Evolutionary conservation across 37 sponge, comb jelly and placozoan species (phyloP), one percentile per base, ranked within the genome.

Genomic region (Haliclona indistincta): DNA sequence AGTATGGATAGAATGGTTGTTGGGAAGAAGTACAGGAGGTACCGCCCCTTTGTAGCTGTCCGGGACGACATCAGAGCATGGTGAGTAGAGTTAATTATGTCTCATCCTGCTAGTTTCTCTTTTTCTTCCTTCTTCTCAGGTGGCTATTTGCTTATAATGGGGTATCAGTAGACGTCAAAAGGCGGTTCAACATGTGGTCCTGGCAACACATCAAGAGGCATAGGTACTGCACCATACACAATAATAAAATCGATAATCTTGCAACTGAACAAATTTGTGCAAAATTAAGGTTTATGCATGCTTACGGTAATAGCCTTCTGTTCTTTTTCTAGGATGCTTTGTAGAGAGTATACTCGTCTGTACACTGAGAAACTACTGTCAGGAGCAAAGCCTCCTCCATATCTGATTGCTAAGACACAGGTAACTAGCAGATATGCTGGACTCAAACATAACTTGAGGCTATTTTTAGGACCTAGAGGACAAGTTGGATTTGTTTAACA

Each of bases 121-220:
- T 47, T 17, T 47, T 17, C 15, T 17, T 47, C 15, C 10, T 47
- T 58, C 25, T 8, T 6, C n/a, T 20, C 25, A 58, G 60, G 60
- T 58, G 60, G 60, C 13, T 25, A n/a, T 58, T 58, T 58, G 60
- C 60, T 25, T 58, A 58, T 20, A 58, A 58, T 58, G 60, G 26
- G 7, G 60, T 58, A n/a, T 6, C n/a, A 25, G 84, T 82, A 43
- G 78, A 85, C 3, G 91, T 90, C 36, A 80, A 72, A 67, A 81
- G 86, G 39, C 81, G 64, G 64, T 39, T 68, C 5, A 26, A 47
- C 26, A 73, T 65, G 67, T 85, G 86, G 91, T 85, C 86, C 15
- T 90, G 91, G 91, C 56, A 19, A 39, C 91, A 85, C 79, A 90
- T 90, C 61, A 85, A 90, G 47, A 41, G 62, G 34, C 87, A 85